Conservation (phyloP, 2,113 vertebrate species). For the Rissa tridactyla region DNA sequence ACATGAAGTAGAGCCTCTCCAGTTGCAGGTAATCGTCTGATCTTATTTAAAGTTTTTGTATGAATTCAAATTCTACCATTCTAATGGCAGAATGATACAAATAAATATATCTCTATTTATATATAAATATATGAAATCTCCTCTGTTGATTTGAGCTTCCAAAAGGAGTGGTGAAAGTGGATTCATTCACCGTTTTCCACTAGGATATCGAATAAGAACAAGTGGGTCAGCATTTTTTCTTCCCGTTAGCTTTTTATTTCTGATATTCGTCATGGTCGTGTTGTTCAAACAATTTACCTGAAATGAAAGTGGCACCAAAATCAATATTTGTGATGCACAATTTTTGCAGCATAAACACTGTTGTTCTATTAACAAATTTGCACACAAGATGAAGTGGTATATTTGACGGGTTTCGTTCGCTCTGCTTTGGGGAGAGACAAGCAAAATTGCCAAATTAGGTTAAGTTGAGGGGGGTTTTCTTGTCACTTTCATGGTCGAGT, state of each 20-base stretch:
- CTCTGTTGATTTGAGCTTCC: constrained; percentile 77
- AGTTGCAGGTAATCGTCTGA: background rate
- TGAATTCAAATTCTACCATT: background rate
- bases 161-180: constrained; percentile 70
- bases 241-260: constrained; percentile 76
- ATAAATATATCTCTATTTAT: constrained; percentile 65
- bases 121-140: constrained; percentile 74
- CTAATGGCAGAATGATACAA: background rate
- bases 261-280: constrained; percentile 86
- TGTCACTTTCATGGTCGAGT: constrained; percentile 78
- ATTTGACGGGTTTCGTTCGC: constrained; percentile 53
- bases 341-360: constrained; percentile 89
- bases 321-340: constrained; percentile 83
- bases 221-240: constrained; percentile 82
- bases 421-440: constrained; percentile 55
- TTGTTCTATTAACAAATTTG: constrained; percentile 74
- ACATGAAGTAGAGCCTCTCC: background rate
- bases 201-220: constrained; percentile 65
- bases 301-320: constrained; percentile 82
- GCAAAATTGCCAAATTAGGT: constrained; percentile 83
- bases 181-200: constrained; percentile 69
- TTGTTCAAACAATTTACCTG: constrained; percentile 89
- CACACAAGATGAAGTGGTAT: constrained; percentile 57
- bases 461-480: constrained; percentile 81
- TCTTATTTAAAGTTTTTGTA: background rate